Conservation (phyloP, 2,113 vertebrate genomes). For the Chaetodon trifascialis region DNA sequence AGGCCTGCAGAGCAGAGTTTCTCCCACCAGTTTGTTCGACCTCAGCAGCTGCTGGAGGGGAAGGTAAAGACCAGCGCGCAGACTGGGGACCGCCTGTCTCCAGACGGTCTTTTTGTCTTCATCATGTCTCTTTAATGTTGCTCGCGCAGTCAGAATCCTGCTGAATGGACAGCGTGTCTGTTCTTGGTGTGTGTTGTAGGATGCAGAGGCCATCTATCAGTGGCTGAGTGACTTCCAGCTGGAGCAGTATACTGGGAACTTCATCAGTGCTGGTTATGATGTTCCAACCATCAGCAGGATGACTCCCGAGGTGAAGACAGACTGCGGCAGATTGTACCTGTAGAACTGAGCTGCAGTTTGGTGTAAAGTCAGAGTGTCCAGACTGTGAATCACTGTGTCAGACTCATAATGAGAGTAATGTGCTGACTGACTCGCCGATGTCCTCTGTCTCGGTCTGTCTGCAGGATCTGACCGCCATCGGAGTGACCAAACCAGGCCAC, state of each 20-base stretch:
- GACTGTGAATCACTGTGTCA: no score
- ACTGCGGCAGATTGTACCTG: background rate
- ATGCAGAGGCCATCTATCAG: slow-evolving; percentile 93
- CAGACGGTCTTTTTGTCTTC: background rate
- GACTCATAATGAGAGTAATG: background rate
- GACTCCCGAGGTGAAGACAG: slow-evolving; percentile 91
- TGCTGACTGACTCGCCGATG: background rate
- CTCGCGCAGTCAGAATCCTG: background rate
- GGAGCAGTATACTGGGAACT: slow-evolving; percentile 92
- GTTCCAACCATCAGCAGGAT: slow-evolving; percentile 98
- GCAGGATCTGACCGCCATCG: slow-evolving; percentile 96
- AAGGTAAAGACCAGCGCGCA: slow-evolving; percentile 83
- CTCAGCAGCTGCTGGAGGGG: slow-evolving; percentile 91
- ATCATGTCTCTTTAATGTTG: background rate
- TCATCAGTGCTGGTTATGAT: slow-evolving; percentile 92
- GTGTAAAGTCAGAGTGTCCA: background rate
- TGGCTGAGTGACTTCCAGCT: slow-evolving; percentile 97
- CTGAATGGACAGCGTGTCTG: background rate
- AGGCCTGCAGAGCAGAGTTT: slow-evolving; percentile 85
- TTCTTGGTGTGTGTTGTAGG: slow-evolving; percentile 77
- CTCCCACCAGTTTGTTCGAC: slow-evolving; percentile 89
- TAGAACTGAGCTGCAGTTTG: no score
- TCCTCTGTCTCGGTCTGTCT: background rate
- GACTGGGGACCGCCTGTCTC: background rate
- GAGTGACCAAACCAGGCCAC: slow-evolving; percentile 96